Base-by-base conservation (phyloP, 1,140 invertebrate species). In the Bombus impatiens region DNA sequence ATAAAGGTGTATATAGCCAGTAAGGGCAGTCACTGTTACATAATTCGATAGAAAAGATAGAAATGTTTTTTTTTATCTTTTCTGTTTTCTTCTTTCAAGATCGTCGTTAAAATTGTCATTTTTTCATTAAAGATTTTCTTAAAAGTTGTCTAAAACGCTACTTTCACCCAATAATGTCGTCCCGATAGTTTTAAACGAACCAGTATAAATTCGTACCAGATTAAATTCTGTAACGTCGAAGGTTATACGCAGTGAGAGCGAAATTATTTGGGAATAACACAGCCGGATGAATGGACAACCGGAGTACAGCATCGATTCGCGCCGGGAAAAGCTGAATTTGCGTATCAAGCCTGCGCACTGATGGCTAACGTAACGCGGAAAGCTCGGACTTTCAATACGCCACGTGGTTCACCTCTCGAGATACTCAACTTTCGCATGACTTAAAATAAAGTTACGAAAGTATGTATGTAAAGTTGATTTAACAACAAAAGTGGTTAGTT, bases 271-370 rank as follows among this genome's bases (percentile, higher is more conserved):
- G 22, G 62, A 74, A 37, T 72, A 72, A 57, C n/a, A 71, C 67
- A 70, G 75, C 32, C 76, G 76, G 75, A 89, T 91, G 90, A 92
- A 91, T 92, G 90, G 82, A 84, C 78, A 42, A 77, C 78, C 77
- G 82, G 86, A 87, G 86, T 87, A 89, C 87, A 83, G 84, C 94
- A 94, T 94, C 92, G 94, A 94, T 94, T 94, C 87, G 81, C 67
- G 86, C 88, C 75, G 81, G 53, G 78, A 59, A 47, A 84, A 86
- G 42, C 84, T 71, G 87, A 89, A 89, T 85, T 90, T 90, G 81
- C 70, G 75, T 78, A 57, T 35, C 57, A 91, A 87, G 91, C 86
- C 86, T 94, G 93, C 93, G 93, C 92, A n/a, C n/a, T 91, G 22
- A 1, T 9, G 32, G 37, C 25, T 8, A 76, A 53, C 32, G 68